phyloP scores from a whole-genome alignment of 1,140 invertebrate genomes.

The Lycorma delicatula region DNA sequence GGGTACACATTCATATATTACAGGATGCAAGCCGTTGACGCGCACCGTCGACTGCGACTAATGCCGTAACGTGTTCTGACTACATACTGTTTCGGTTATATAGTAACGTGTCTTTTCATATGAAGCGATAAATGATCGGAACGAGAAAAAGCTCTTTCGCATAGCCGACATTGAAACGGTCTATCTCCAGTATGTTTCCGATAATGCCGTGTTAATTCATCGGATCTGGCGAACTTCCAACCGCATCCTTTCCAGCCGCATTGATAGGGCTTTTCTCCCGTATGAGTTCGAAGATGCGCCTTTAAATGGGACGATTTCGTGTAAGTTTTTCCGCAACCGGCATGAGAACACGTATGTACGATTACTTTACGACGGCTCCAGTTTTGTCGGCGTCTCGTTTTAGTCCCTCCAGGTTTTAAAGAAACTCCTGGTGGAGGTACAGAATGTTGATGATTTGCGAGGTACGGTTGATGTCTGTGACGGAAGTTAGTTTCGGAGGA shows the following conservation, averaged over 20 bases:
- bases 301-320: conserved; percentile 67
- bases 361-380: conserved; percentile 46
- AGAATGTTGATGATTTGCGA: background rate
- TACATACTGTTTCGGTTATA: no score
- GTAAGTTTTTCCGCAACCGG: conserved; percentile 59
- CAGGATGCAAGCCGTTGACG: no score
- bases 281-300: conserved; percentile 61
- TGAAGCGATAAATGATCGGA: conserved; percentile 87
- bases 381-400: conserved; percentile 39
- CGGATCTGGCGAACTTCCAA: conserved; percentile 64
- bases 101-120: conserved; percentile 67
- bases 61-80: no score
- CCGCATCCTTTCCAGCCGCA: conserved; percentile 63
- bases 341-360: conserved; percentile 58
- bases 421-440: conserved; percentile 3
- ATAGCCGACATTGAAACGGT: conserved; percentile 50
- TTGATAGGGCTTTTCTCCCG: conserved; percentile 57
- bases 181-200: conserved; percentile 53
- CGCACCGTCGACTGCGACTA: no score
- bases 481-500: background rate
- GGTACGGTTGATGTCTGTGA: background rate
- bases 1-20: no score
- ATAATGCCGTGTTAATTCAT: conserved; percentile 58
- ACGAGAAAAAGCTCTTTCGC: conserved; percentile 75
- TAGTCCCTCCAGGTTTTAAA: conserved; percentile 19